Evolutionary conservation across 2,113 vertebrate species (phyloP).

Genomic region (Eptesicus fuscus): DNA sequence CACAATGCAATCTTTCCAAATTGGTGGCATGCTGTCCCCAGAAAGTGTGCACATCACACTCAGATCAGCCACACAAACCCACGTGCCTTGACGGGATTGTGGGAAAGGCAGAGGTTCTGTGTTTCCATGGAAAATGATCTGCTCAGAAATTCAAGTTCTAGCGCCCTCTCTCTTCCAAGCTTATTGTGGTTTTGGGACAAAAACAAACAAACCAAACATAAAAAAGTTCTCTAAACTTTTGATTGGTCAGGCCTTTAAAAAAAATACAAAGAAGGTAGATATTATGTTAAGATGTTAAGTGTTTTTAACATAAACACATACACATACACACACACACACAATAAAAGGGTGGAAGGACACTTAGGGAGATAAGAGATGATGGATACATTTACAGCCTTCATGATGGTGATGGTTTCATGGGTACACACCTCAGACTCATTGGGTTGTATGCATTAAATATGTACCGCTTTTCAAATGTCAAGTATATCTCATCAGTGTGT

Average conservation of each 20-base stretch:
- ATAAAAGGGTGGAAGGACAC: neutral
- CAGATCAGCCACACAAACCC: neutral
- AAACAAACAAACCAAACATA: neutral
- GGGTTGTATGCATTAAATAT: neutral
- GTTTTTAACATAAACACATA: neutral
- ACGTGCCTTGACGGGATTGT: rapidly evolving
- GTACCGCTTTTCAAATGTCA: neutral
- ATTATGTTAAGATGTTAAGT: neutral
- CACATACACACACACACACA: neutral
- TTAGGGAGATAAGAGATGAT: neutral
- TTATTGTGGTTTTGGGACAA: neutral
- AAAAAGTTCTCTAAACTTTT: neutral
- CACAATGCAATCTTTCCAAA: neutral
- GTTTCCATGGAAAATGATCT: neutral
- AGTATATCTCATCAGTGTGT: neutral
- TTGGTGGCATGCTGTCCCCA: neutral
- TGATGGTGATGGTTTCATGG: neutral
- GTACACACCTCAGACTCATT: neutral
- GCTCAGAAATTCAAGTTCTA: neutral
- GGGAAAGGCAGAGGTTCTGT: neutral
- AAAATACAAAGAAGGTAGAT: neutral
- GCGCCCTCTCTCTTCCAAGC: neutral
- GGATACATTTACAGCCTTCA: neutral
- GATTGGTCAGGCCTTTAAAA: neutral
- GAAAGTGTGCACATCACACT: neutral